Percentiles rank a stretch among this genome's conserved stretches.
phyloP scores from a whole-genome alignment of 1,140 invertebrate species.

The Drosophila elegans region DNA sequence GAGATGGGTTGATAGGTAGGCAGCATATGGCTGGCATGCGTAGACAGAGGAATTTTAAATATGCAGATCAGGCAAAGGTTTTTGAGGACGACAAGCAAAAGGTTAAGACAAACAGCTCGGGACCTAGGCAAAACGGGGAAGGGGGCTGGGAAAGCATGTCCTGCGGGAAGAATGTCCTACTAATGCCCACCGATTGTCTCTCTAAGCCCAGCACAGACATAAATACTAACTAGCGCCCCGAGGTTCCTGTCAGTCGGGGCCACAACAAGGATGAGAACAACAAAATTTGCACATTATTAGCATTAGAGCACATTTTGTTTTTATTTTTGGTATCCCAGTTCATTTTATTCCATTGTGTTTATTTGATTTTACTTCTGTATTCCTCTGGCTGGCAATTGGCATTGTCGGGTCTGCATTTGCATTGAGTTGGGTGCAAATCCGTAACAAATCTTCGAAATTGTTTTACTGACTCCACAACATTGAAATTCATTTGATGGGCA shows the following conservation, averaged over 20 bases:
- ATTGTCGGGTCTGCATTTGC: conserved; percentile 22
- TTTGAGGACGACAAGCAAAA: conserved; percentile 30
- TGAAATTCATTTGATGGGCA: conserved; percentile 66
- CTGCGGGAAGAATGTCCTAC: conserved; percentile 43
- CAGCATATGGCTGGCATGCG: conserved; percentile 51
- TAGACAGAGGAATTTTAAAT: conserved; percentile 64
- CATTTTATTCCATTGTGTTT: conserved; percentile 35
- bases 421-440: conserved; percentile 73
- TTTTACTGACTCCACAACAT: conserved; percentile 59
- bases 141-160: conserved; percentile 6
- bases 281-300: conserved; percentile 74
- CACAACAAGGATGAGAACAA: conserved; percentile 9
- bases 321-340: conserved; percentile 45
- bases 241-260: conserved; percentile 23
- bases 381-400: conserved; percentile 24
- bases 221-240: conserved; percentile 66
- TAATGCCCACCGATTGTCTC: conserved; percentile 47
- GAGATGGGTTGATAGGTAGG: conserved; percentile 21
- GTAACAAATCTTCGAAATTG: conserved; percentile 75
- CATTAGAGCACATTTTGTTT: conserved; percentile 68
- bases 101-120: conserved; percentile 61
- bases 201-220: conserved; percentile 53
- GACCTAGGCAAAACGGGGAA: neutral
- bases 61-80: conserved; percentile 73
- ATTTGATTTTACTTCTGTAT: conserved; percentile 39